Evolutionary conservation across 1,140 invertebrate species (phyloP).

Genomic region (Drosophila bocki): DNA sequence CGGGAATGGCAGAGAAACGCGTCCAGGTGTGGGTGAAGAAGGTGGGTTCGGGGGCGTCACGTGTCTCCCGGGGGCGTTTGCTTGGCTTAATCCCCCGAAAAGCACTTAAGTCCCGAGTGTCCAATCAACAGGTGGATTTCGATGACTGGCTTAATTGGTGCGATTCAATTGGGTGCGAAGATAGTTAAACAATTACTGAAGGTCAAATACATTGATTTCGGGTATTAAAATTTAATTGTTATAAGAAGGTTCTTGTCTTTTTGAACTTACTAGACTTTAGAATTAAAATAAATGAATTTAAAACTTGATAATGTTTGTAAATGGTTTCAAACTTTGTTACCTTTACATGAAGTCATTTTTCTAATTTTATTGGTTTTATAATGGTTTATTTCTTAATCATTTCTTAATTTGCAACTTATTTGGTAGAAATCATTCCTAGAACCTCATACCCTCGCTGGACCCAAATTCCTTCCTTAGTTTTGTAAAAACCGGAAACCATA

Average conservation of each 20-base stretch:
- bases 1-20: not conserved
- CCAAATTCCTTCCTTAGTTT: not conserved
- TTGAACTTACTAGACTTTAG: no score
- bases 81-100: slow-evolving; percentile 50
- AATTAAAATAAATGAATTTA: no score
- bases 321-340: not conserved
- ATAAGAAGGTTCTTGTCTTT: no score
- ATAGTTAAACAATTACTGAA: not conserved
- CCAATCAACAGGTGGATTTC: slow-evolving; percentile 69
- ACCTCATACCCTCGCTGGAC: not conserved
- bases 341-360: no score
- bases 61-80: slow-evolving; percentile 62
- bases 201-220: not conserved
- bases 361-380: not conserved
- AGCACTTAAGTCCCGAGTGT: slow-evolving; percentile 63
- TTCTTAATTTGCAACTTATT: not conserved
- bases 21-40: not conserved
- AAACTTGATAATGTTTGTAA: not conserved
- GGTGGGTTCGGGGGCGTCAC: slow-evolving; percentile 40
- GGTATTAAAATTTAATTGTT: not conserved
- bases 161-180: slow-evolving; percentile 15
- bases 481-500: slow-evolving; percentile 66
- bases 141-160: slow-evolving; percentile 38
- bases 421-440: not conserved
- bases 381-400: no score